phyloP scores from a whole-genome alignment of 2,797 vertebrate species.

The Hafferia zeledoni region DNA sequence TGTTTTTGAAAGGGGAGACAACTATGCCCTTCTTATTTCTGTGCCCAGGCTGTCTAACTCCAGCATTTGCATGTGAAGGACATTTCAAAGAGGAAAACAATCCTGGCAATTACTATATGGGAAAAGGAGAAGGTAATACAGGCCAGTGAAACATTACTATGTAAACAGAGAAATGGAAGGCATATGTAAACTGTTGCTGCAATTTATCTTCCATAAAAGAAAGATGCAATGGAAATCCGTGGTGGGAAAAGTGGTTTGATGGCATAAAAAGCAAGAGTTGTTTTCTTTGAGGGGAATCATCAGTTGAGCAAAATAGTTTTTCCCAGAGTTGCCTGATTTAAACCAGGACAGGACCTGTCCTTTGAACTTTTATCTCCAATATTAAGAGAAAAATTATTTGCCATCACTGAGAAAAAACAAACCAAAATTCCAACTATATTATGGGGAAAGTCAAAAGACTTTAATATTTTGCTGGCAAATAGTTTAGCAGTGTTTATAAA shows the following conservation, averaged over 20 bases:
- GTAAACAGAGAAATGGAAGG: neutral
- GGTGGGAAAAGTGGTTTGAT: neutral
- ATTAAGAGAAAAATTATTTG: neutral
- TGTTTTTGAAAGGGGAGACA: neutral
- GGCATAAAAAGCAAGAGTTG: neutral
- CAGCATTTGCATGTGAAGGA: neutral
- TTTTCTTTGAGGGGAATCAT: neutral
- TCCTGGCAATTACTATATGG: neutral
- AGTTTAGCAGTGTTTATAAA: slow-evolving; percentile 21
- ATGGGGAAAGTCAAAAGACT: neutral
- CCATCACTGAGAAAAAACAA: neutral
- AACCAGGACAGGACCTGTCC: neutral
- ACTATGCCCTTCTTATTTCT: neutral
- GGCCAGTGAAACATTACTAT: neutral
- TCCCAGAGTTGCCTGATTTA: neutral
- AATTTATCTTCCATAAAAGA: neutral
- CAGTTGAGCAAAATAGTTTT: neutral
- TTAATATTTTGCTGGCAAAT: neutral
- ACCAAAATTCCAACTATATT: neutral
- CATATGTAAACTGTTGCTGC: neutral
- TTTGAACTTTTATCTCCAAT: neutral
- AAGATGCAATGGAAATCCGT: neutral
- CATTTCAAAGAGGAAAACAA: neutral
- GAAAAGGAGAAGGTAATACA: neutral
- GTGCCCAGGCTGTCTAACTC: neutral